Evolutionary conservation across 2,113 vertebrate genomes (phyloP).

Genomic region (Mastomys natalensis): DNA sequence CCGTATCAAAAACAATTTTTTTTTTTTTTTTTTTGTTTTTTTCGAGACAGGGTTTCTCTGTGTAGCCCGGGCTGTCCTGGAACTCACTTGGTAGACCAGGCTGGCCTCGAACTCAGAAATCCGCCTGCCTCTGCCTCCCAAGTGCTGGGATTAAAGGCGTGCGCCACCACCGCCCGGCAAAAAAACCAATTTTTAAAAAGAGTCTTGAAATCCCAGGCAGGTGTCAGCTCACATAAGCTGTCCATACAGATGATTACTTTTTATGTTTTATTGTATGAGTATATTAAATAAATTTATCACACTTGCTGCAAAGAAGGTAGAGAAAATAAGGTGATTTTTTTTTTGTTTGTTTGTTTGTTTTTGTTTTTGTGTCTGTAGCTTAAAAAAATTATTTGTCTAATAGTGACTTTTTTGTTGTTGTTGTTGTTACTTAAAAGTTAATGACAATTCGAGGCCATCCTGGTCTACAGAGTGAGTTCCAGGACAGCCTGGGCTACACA

Average conservation of each 20-base stretch:
- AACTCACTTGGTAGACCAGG: too few species aligned
- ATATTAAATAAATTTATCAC: neutral
- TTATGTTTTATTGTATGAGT: neutral
- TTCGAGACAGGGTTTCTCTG: too few species aligned
- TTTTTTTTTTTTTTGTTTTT: too few species aligned
- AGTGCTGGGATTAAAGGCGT: too few species aligned
- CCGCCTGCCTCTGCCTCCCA: too few species aligned
- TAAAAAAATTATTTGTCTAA: conserved; percentile 27
- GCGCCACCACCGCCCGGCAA: too few species aligned
- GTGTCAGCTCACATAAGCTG: neutral
- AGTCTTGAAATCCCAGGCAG: conserved; percentile 41
- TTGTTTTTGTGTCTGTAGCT: neutral
- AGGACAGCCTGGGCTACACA: too few species aligned
- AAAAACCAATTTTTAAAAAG: neutral
- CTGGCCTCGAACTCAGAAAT: too few species aligned
- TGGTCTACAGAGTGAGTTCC: too few species aligned
- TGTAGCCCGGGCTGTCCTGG: too few species aligned
- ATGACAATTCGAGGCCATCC: too few species aligned
- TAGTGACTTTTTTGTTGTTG: conserved; percentile 19
- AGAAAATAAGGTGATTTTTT: conserved; percentile 15
- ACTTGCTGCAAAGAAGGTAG: neutral
- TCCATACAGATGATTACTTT: conserved; percentile 33
- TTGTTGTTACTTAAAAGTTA: conserved; percentile 39
- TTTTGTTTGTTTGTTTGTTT: too few species aligned
- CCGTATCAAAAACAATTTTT: neutral